A percentile compares a stretch with the other conserved stretches of the same genome.
Evolutionary conservation across 2,888 invertebrate genomes (phyloP).

Genomic region (Deroplatys truncata): DNA sequence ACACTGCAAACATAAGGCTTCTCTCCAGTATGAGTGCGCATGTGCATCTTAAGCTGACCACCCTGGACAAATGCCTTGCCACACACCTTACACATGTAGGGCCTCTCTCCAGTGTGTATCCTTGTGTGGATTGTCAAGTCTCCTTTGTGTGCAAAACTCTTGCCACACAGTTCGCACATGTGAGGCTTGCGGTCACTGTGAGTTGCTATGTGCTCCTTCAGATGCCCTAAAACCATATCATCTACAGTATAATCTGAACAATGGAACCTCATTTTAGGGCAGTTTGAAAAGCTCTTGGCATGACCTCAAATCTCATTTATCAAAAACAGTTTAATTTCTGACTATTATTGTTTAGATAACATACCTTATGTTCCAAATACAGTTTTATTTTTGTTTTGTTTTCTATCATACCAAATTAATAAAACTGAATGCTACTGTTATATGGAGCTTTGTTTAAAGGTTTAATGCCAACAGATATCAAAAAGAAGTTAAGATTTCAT

Average conservation of each 20-base stretch:
- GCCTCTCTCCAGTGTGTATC: conserved; percentile 7
- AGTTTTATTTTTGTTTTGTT: no score
- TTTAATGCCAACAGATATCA: no score
- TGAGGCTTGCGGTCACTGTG: not conserved
- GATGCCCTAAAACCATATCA: not conserved
- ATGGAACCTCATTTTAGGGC: not conserved
- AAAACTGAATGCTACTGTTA: no score
- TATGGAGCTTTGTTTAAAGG: no score
- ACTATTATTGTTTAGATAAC: no score
- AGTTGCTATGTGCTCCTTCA: conserved; percentile 3
- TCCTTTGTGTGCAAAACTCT: conserved; percentile 7
- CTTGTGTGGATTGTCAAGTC: not conserved
- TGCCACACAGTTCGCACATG: conserved; percentile 1
- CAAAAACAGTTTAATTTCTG: no score
- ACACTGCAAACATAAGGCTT: conserved; percentile 1
- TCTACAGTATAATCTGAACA: not conserved
- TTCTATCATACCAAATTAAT: no score
- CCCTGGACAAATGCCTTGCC: conserved; percentile 2
- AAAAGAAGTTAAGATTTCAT: no score
- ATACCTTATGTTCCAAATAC: no score
- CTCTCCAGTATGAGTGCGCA: conserved; percentile 6
- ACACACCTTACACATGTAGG: not conserved
- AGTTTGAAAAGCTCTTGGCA: no score
- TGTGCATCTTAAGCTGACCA: conserved; percentile 4
- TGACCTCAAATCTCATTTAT: no score